These are phyloP conservation scores for Anhinga rufa DNA, from an alignment of 2,113 vertebrate genomes.

Conservation along the genomic window DNA sequence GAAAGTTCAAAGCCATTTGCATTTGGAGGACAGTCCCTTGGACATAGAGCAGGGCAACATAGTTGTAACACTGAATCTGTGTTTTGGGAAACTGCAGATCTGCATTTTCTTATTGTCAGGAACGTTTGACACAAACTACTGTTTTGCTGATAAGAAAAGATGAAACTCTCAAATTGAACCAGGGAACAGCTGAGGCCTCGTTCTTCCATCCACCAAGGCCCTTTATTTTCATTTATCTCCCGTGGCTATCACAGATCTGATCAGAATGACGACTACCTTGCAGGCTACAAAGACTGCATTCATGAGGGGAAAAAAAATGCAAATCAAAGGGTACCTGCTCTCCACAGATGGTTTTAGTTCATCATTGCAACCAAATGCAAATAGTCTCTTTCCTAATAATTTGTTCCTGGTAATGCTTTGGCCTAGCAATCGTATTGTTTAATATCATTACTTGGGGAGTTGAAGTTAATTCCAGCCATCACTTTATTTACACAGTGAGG, in stretches of 20 bases:
- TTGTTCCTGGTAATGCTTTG: slow-evolving; percentile 45
- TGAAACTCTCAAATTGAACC: neutral
- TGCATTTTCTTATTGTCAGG: slow-evolving; percentile 50
- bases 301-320: neutral
- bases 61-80: neutral
- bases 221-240: slow-evolving; percentile 30
- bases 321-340: slow-evolving; percentile 34
- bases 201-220: neutral
- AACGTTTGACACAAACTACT: neutral
- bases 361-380: slow-evolving; percentile 58
- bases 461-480: slow-evolving; percentile 57
- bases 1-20: slow-evolving; percentile 59
- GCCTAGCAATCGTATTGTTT: slow-evolving; percentile 38
- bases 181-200: neutral
- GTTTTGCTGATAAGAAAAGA: neutral
- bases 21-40: slow-evolving; percentile 37
- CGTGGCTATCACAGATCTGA: neutral
- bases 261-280: neutral
- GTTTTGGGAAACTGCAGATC: neutral
- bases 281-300: neutral
- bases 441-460: slow-evolving; percentile 1
- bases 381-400: slow-evolving; percentile 61
- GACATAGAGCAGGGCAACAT: neutral
- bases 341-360: slow-evolving; percentile 54
- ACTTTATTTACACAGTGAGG: slow-evolving; percentile 56